Conservation (phyloP, 2,888 invertebrate species). For the Cylindroiulus punctatus region DNA sequence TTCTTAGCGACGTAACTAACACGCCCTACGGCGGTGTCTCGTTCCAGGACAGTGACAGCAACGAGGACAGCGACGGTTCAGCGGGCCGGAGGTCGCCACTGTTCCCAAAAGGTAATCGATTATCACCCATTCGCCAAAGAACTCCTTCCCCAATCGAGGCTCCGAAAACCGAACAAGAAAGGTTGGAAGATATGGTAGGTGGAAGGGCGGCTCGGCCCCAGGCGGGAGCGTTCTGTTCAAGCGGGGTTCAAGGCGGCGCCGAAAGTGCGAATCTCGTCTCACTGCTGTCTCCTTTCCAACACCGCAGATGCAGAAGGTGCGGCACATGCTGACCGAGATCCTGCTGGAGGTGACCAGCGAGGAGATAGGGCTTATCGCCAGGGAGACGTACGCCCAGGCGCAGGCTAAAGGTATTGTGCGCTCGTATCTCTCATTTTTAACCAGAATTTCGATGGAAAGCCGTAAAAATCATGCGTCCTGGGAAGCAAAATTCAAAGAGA, state of each 20-base stretch:
- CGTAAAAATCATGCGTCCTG: no score
- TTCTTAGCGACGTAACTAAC: no score
- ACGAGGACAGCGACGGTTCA: constrained; percentile 62
- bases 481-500: no score
- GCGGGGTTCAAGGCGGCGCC: neutral
- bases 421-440: no score
- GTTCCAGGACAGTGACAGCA: constrained; percentile 60
- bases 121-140: constrained; percentile 56
- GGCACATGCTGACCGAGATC: constrained; percentile 90
- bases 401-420: constrained; percentile 58
- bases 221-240: neutral
- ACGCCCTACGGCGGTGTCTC: no score
- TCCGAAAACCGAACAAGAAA: constrained; percentile 64
- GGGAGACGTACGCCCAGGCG: constrained; percentile 84
- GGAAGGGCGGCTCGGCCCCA: neutral
- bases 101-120: constrained; percentile 31
- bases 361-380: constrained; percentile 84
- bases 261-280: neutral
- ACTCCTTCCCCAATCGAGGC: constrained; percentile 63
- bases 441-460: no score
- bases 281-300: neutral
- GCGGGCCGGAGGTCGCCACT: constrained; percentile 1
- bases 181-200: constrained; percentile 64
- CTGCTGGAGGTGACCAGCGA: constrained; percentile 92
- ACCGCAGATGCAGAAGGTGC: constrained; percentile 80